These are phyloP conservation scores for Perca flavescens DNA, from an alignment of 2,113 vertebrate species.

Conservation along the genomic window DNA sequence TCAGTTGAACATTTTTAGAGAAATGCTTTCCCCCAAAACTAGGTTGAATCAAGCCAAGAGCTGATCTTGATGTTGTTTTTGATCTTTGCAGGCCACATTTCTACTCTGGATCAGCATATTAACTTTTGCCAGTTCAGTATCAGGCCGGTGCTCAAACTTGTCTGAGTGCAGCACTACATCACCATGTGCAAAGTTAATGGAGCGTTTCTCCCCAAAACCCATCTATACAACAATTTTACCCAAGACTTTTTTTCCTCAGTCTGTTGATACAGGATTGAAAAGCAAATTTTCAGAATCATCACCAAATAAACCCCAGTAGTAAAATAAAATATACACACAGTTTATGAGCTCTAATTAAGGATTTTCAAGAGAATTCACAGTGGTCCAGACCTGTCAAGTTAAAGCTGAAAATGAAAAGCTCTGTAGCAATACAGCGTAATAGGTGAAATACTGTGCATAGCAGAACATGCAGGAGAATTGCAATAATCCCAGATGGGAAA, in stretches of 20 bases:
- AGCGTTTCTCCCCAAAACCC: conserved; percentile 11
- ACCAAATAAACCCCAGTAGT: neutral
- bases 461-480: conserved; percentile 6
- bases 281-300: neutral
- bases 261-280: neutral
- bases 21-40: conserved; percentile 16
- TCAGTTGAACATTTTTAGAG: conserved; percentile 10
- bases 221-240: neutral
- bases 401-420: neutral
- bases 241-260: neutral
- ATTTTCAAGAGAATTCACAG: neutral
- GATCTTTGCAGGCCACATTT: neutral
- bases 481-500: conserved; percentile 15
- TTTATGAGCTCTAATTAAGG: neutral
- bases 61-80: conserved; percentile 2
- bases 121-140: conserved; percentile 1
- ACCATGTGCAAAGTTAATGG: conserved; percentile 6
- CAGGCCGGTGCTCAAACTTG: neutral
- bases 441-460: neutral
- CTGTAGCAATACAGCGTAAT: neutral
- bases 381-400: neutral
- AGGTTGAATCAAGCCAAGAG: conserved; percentile 37
- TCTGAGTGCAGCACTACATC: conserved; percentile 44
- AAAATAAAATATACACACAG: neutral
- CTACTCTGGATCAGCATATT: neutral